Evolutionary conservation across 2,888 invertebrate species (phyloP).

Genomic region (Steinernema carpocapsae): DNA sequence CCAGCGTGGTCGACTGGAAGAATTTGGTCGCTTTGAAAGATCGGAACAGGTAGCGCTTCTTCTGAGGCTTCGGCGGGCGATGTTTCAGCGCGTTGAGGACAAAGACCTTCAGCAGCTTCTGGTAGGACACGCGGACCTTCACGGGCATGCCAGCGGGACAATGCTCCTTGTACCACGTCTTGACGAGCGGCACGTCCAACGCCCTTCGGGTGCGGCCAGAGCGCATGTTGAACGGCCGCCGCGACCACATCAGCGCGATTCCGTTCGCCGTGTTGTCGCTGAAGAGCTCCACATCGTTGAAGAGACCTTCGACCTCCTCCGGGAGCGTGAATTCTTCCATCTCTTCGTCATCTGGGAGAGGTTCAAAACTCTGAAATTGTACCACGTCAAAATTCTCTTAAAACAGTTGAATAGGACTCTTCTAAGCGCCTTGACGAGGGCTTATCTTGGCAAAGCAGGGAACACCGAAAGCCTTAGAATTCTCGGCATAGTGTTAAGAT

Average conservation of each 20-base stretch:
- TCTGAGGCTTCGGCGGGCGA: conserved; percentile 95
- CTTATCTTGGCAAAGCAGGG: conserved; percentile 6
- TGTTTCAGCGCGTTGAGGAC: conserved; percentile 97
- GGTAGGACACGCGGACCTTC: conserved; percentile 98
- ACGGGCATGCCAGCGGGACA: conserved; percentile 78
- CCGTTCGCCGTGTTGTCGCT: conserved; percentile 98
- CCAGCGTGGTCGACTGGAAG: conserved; percentile 97
- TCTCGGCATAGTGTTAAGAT: too few relatives aligned
- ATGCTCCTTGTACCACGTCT: conserved; percentile 80
- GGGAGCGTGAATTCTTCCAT: conserved; percentile 92
- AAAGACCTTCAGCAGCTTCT: conserved; percentile 95
- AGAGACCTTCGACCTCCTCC: conserved; percentile 86
- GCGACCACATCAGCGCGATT: conserved; percentile 76
- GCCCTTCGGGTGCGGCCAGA: conserved; percentile 88
- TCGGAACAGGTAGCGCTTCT: conserved; percentile 94
- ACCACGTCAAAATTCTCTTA: conserved; percentile 23
- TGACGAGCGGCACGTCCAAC: conserved; percentile 94
- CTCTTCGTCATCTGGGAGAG: conserved; percentile 84
- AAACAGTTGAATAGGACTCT: neutral
- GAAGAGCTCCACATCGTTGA: conserved; percentile 84
- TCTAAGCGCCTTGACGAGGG: conserved; percentile 9
- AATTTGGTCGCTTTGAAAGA: conserved; percentile 99
- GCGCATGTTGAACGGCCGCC: conserved; percentile 93
- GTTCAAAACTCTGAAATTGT: conserved; percentile 74
- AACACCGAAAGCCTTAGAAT: too few relatives aligned